Evolutionary conservation across 1,140 invertebrate genomes (phyloP).

Genomic region (Dolichoris vasculosae): DNA sequence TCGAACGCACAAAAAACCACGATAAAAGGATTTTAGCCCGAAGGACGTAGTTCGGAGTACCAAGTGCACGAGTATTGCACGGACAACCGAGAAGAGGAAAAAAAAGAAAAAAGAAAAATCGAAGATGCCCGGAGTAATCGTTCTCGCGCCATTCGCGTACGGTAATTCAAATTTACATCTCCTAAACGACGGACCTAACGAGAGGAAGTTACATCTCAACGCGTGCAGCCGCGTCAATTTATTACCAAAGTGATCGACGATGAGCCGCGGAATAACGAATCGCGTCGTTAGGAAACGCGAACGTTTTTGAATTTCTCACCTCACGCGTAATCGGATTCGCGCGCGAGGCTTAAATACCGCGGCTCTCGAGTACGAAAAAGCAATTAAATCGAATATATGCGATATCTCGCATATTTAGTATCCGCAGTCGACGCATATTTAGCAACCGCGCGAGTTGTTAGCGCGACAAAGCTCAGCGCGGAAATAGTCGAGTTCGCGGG

Average conservation of each 20-base stretch:
- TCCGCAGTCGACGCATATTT: constrained; percentile 66
- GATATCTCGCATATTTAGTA: constrained; percentile 52
- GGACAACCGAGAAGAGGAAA: too few relatives aligned
- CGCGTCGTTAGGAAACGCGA: constrained; percentile 22
- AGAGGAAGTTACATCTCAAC: constrained; percentile 1
- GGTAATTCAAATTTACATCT: constrained; percentile 23
- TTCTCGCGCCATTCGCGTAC: neutral
- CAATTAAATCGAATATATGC: constrained; percentile 74
- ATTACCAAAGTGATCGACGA: neutral
- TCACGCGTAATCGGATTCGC: constrained; percentile 40
- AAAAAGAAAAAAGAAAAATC: too few relatives aligned
- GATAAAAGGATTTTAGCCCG: too few relatives aligned
- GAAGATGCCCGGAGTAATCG: constrained; percentile 22
- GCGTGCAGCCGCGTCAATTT: constrained; percentile 25
- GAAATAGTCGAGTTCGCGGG: constrained; percentile 56
- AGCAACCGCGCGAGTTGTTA: constrained; percentile 65
- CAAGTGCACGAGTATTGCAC: too few relatives aligned
- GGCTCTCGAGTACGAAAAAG: constrained; percentile 68
- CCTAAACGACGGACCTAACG: constrained; percentile 31
- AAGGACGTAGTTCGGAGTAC: too few relatives aligned
- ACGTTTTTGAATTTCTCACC: constrained; percentile 67
- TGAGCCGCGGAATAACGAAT: constrained; percentile 25
- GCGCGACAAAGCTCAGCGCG: constrained; percentile 67
- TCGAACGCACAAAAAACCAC: neutral
- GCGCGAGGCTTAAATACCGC: neutral